A percentile compares a stretch with the other conserved stretches of the same genome.
Evolutionary conservation across 2,797 vertebrate species (phyloP).

Genomic region (Ptychadena robeensis): DNA sequence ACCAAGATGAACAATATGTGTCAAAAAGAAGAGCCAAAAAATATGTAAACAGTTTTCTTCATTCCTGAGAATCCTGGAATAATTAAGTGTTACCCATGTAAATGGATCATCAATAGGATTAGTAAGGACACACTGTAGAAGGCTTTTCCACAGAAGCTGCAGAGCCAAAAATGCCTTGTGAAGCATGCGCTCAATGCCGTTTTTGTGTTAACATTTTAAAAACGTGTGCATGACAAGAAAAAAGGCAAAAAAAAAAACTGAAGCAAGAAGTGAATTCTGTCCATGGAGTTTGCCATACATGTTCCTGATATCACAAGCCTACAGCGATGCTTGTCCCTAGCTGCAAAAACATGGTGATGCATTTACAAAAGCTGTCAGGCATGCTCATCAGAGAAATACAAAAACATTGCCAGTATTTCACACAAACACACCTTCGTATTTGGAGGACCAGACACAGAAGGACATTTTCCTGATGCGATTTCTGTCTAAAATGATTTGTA

Average conservation of each 20-base stretch:
- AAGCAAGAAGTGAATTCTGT: constrained; percentile 80
- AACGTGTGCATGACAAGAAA: constrained; percentile 82
- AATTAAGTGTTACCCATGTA: constrained; percentile 10
- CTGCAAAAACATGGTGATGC: constrained; percentile 75
- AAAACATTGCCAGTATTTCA: constrained; percentile 81
- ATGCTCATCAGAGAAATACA: constrained; percentile 77
- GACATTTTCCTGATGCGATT: constrained; percentile 72
- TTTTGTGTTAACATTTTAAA: constrained; percentile 36
- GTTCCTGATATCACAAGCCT: constrained; percentile 76
- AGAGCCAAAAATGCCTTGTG: constrained; percentile 69
- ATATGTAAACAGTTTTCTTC: not conserved
- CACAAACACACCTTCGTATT: constrained; percentile 74
- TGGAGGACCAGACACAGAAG: constrained; percentile 79
- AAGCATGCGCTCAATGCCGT: constrained; percentile 79
- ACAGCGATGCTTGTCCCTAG: constrained; percentile 79
- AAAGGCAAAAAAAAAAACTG: constrained; percentile 84
- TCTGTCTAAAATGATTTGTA: not conserved
- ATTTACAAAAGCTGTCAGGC: constrained; percentile 77
- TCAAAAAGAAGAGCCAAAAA: no score
- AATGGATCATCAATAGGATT: not conserved
- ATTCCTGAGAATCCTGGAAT: not conserved
- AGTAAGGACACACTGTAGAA: constrained; percentile 65
- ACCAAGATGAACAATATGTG: no score
- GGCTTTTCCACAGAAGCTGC: constrained; percentile 85
- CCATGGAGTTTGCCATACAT: constrained; percentile 78